Percentiles rank a stretch among this genome's conserved stretches.
Evolutionary conservation across 2,797 vertebrate genomes (phyloP).

Genomic region (Notoglanidium macrostoma): DNA sequence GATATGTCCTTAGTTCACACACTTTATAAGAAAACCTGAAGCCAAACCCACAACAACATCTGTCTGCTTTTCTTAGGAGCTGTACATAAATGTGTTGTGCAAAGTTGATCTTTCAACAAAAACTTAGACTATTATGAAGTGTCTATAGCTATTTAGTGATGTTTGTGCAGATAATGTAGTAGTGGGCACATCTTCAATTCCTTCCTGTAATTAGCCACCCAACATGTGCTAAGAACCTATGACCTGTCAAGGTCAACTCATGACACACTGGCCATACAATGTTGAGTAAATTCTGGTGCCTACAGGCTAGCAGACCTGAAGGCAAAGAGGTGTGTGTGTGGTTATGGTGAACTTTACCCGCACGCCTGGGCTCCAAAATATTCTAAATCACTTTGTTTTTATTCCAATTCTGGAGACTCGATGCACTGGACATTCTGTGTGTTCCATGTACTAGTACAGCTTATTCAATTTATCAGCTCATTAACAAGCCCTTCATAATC

Average conservation of each 20-base stretch:
- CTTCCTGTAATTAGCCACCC: not conserved
- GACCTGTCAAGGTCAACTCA: slow-evolving; percentile 77
- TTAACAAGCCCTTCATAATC: not conserved
- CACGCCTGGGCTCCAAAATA: not conserved
- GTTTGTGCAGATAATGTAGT: not conserved
- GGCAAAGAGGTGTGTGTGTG: not conserved
- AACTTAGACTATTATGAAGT: not conserved
- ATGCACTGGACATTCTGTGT: not conserved
- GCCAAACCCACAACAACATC: not conserved
- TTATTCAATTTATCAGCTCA: not conserved
- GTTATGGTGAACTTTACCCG: not conserved
- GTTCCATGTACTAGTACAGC: not conserved
- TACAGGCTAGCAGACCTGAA: not conserved
- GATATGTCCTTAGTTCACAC: not conserved
- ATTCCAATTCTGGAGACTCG: not conserved
- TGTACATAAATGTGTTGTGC: not conserved
- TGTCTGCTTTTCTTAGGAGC: not conserved
- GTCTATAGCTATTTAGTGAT: not conserved
- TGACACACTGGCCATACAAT: slow-evolving; percentile 6
- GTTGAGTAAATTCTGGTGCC: not conserved
- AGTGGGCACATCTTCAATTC: not conserved
- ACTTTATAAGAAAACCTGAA: not conserved
- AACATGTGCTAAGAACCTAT: slow-evolving; percentile 54
- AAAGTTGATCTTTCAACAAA: not conserved
- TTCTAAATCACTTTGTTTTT: not conserved